phyloP scores from a whole-genome alignment of 2,113 vertebrate genomes.

The Platanista minor region DNA sequence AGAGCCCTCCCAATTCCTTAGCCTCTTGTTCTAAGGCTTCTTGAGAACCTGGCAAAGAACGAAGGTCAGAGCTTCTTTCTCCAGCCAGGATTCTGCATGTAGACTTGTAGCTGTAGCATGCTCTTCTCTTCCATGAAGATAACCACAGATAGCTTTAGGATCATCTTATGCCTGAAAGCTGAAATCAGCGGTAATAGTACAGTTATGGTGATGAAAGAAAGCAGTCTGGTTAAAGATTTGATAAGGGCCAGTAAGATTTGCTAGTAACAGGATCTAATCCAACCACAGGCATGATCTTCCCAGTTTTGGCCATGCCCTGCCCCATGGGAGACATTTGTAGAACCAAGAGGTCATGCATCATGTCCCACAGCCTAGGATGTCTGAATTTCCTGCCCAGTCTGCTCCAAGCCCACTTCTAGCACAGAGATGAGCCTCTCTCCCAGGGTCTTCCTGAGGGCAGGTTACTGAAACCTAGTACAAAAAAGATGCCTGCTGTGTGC shows the following conservation, averaged over 20 bases:
- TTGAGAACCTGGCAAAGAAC: not conserved
- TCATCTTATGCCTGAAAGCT: not conserved
- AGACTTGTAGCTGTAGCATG: not conserved
- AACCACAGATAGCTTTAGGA: not conserved
- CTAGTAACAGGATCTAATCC: not conserved
- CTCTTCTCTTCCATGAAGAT: not conserved
- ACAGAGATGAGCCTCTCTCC: not conserved
- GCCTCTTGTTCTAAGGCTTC: not conserved
- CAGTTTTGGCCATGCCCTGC: not conserved
- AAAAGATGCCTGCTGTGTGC: not conserved
- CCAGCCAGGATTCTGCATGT: not conserved
- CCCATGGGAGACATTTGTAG: too few species aligned
- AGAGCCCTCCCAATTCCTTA: not conserved
- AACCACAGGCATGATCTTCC: rapidly evolving
- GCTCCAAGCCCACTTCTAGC: not conserved
- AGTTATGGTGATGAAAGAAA: not conserved
- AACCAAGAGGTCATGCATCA: not conserved
- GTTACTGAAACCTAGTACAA: not conserved
- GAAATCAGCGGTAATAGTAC: not conserved
- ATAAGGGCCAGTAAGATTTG: not conserved
- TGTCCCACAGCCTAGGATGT: not conserved
- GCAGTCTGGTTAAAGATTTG: not conserved
- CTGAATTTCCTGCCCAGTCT: not conserved
- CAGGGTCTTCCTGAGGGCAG: not conserved
- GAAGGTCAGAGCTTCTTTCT: not conserved